Percentiles rank a stretch among this genome's conserved stretches.
Evolutionary conservation across 2,888 invertebrate species (phyloP).

Genomic region (Bedellia somnulentella): DNA sequence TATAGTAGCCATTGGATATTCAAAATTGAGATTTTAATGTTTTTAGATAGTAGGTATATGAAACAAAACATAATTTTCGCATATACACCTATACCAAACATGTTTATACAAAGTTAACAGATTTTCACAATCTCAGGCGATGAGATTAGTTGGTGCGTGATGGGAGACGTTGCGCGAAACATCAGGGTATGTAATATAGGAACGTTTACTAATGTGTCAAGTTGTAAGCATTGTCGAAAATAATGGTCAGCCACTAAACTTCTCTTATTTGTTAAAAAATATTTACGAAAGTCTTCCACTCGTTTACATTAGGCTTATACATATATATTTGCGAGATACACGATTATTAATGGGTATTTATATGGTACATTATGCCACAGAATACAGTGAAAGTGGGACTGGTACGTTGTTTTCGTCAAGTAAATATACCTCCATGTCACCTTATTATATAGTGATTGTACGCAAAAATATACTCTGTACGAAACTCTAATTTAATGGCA

Average conservation of each 20-base stretch:
- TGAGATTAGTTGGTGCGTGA: slow-evolving; percentile 3
- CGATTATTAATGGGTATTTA: no score
- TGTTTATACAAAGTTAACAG: slow-evolving; percentile 5
- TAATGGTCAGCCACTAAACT: slow-evolving; percentile 39
- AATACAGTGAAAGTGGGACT: no score
- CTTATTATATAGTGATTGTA: no score
- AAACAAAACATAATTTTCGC: slow-evolving; percentile 2
- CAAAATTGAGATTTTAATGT: slow-evolving; percentile 31
- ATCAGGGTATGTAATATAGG: slow-evolving; percentile 4
- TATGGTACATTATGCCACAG: no score
- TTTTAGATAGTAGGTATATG: neutral
- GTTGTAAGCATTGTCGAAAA: slow-evolving; percentile 16
- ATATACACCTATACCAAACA: slow-evolving; percentile 1
- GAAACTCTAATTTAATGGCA: no score
- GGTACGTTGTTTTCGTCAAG: no score
- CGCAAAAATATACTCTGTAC: no score
- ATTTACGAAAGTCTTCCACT: slow-evolving; percentile 6
- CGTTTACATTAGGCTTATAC: slow-evolving; percentile 1
- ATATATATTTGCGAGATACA: neutral
- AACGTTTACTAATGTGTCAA: no score
- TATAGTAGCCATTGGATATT: no score
- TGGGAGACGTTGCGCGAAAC: slow-evolving; percentile 1
- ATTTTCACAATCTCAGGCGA: slow-evolving; percentile 6
- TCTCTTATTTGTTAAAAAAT: slow-evolving; percentile 3
- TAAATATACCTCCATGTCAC: no score